These are phyloP conservation scores for Elanoides forficatus DNA, from an alignment of 2,113 vertebrate species.

Conservation along the genomic window DNA sequence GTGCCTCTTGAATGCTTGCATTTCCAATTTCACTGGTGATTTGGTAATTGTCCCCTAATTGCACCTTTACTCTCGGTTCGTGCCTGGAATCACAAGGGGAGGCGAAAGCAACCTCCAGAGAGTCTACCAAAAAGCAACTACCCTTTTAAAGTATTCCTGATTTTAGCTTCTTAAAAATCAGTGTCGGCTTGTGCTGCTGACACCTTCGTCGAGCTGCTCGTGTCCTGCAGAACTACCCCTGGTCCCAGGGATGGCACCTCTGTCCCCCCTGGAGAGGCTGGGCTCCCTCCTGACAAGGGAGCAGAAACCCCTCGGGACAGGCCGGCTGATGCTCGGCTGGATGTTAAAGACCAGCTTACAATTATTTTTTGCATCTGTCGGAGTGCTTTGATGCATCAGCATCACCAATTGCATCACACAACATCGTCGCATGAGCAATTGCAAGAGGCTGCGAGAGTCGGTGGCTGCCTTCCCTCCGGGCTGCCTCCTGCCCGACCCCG, in stretches of 20 bases:
- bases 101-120: not conserved
- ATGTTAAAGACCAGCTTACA: not conserved
- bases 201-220: fast-evolving
- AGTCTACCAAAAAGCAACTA: too few relatives aligned
- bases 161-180: not conserved
- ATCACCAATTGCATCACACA: not conserved
- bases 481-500: not conserved
- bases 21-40: not conserved
- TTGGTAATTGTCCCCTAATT: not conserved
- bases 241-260: not conserved
- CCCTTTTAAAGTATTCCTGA: not conserved
- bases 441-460: not conserved
- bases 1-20: fast-evolving
- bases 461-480: not conserved
- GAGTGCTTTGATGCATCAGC: not conserved
- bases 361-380: not conserved
- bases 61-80: not conserved
- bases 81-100: not conserved
- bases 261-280: too few relatives aligned
- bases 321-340: not conserved
- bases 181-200: not conserved
- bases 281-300: fast-evolving
- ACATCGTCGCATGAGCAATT: fast-evolving
- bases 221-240: not conserved
- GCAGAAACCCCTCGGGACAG: not conserved